Evolutionary conservation across 1,140 invertebrate species (phyloP), one percentile per base, ranked within the genome.

Genomic region (Cyphomyrmex costatus): DNA sequence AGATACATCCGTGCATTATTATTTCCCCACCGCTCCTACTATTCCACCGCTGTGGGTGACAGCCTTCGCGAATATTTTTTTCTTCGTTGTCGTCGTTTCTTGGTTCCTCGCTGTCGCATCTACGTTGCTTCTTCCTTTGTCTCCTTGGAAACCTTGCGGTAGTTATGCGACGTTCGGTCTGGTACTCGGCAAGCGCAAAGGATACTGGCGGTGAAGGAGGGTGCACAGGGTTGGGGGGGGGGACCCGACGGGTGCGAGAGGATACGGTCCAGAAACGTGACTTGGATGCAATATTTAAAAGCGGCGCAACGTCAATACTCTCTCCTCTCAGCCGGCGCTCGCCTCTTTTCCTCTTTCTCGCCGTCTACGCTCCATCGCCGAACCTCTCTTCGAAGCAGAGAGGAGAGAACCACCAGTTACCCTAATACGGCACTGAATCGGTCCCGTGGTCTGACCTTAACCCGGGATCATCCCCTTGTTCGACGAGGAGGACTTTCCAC

Each of bases 201-300:
- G 79, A 60, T 71, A 71, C 61, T 63, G 53, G 60, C 51, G 71
- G 63, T 53, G 82, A 27, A n/a, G 49, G 24, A 66, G 85, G 76
- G 73, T 46, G 71, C 66, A 63, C 80, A 63, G 60, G 66, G 65
- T 30, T 42, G 70, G 60, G 58, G 14, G 7, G 5, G 19, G 24
- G 24, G 10, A 0, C 14, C 46, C 46, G 68, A 63, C 46, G 66
- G 83, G 76, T 77, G 74, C 85, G 78, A 86, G 92, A 90, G 89
- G 92, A 92, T 92, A 93, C 92, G 91, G 91, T 93, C 90, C 92
- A 88, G 87, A 73, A 93, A 93, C 92, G 92, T 93, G 92, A 93
- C 92, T 93, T 91, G 92, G 92, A 92, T 93, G 89, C 92, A 93
- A 93, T 93, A 93, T 93, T 93, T 93, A 92, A 93, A 93, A 93